These are phyloP conservation scores for Pitangus sulphuratus DNA, from an alignment of 2,797 vertebrate species.

Conservation along the genomic window DNA sequence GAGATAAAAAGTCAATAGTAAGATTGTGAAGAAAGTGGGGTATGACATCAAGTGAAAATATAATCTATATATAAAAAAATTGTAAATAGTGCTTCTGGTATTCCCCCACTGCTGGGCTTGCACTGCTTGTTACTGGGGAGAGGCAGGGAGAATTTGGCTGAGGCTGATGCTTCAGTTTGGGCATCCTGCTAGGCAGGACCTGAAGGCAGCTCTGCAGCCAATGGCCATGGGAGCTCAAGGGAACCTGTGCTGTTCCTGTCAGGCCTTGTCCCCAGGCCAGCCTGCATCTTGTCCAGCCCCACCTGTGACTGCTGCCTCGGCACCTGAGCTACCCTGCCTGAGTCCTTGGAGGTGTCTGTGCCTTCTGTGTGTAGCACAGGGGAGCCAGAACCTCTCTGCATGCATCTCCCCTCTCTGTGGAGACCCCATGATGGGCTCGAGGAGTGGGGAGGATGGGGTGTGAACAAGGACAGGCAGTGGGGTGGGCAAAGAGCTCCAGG, in stretches of 20 bases:
- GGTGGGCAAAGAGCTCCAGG: neutral
- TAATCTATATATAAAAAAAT: neutral
- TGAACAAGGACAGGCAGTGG: neutral
- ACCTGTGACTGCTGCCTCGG: neutral
- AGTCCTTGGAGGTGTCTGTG: neutral
- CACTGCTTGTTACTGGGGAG: neutral
- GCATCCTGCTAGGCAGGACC: neutral
- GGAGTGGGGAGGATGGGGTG: neutral
- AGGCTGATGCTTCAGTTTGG: neutral
- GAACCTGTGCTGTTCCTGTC: neutral
- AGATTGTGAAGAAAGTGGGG: neutral
- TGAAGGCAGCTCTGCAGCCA: neutral
- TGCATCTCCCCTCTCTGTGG: neutral
- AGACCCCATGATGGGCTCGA: neutral
- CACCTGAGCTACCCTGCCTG: neutral
- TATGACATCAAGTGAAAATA: neutral
- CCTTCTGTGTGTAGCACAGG: neutral
- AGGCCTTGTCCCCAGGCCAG: neutral
- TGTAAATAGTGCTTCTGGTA: neutral
- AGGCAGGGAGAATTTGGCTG: too few relatives aligned
- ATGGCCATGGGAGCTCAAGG: neutral
- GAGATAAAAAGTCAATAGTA: neutral
- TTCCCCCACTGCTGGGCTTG: neutral
- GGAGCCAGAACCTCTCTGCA: neutral
- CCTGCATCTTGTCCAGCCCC: neutral